Base-by-base conservation (phyloP, 35 echinoderm and acorn worm genomes). In the Strongylocentrotus purpuratus region DNA sequence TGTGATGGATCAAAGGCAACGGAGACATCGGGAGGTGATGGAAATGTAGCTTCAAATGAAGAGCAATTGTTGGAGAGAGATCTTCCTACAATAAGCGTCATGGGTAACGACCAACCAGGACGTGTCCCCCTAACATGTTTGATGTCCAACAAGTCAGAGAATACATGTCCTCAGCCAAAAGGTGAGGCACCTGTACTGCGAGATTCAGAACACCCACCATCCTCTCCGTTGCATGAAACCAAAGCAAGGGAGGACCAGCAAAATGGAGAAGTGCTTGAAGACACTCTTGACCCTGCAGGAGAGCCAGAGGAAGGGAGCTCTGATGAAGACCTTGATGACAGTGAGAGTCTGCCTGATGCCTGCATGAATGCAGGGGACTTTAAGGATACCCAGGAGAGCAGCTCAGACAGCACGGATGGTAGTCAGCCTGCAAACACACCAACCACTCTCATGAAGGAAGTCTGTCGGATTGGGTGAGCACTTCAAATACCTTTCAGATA, bases 271-370 rank as follows among this genome's bases (percentile, higher is more conserved):
- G 25, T 78, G 4, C 65, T 78, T 78, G 65, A 25, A 78, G 65
- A 78, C 20, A 25, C 65, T 28, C 6, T 22, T 78, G 65, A 78
- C 28, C 22, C 65, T 78, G 65, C 65, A n/a, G 15, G 0, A 5
- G 65, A 78, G 65, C 7, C 25, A n/a, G 65, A n/a, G 65, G 65
- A 78, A 28, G 65, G 22, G 65, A n/a, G 87, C n/a, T 41, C 33
- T 15, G 87, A 35, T 35, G 87, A 46, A 25, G 87, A 12, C 0
- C 33, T 45, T 25, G 87, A 89, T 89, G 87, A 89, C 87, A 78
- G 65, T 78, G 87, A 89, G 33, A 89, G 87, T 45, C 33, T 89
- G 87, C 87, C 87, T 45, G 87, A 89, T 45, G 45, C 33, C 9
- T 4, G 12, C 87, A 45, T 89, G 32, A 89, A 89, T 89, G 45